A percentile compares a stretch with the other conserved stretches of the same genome.
Evolutionary conservation across 2,113 vertebrate genomes (phyloP).

Genomic region (Percina caprodes): DNA sequence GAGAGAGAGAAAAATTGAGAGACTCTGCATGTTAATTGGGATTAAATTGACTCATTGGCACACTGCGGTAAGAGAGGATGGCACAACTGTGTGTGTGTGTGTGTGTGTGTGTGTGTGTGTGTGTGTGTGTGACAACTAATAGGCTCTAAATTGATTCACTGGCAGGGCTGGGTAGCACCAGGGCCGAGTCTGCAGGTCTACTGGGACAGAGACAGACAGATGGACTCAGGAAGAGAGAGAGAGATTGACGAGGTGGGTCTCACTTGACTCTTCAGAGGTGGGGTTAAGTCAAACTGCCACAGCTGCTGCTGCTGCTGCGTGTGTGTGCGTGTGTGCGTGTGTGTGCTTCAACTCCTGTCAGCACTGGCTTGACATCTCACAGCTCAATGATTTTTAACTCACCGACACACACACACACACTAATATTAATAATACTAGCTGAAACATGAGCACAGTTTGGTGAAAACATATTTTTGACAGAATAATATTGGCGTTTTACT

Average conservation of each 20-base stretch:
- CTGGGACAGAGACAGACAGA: constrained; percentile 59
- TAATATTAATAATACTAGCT: not conserved
- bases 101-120: constrained; percentile 27
- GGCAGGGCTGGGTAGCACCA: constrained; percentile 20
- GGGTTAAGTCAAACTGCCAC: constrained; percentile 42
- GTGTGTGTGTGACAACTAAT: constrained; percentile 51
- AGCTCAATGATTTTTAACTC: constrained; percentile 49
- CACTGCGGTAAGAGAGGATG: constrained; percentile 25
- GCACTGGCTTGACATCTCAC: constrained; percentile 46
- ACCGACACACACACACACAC: not conserved
- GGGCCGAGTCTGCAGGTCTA: constrained; percentile 7
- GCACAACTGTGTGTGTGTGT: constrained; percentile 25
- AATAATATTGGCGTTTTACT: not conserved
- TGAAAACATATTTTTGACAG: not conserved
- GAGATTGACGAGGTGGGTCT: constrained; percentile 50
- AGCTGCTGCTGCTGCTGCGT: constrained; percentile 31
- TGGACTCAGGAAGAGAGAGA: constrained; percentile 43
- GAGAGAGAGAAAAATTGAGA: constrained; percentile 26
- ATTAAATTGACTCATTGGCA: constrained; percentile 55
- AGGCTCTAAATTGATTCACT: constrained; percentile 61
- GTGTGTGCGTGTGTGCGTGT: constrained; percentile 17
- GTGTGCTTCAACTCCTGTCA: constrained; percentile 46
- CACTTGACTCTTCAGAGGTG: constrained; percentile 48
- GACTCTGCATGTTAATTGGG: constrained; percentile 49
- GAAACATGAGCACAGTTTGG: not conserved